Evolutionary conservation across 2,797 vertebrate species (phyloP).

Genomic region (Enteromius viviparus): DNA sequence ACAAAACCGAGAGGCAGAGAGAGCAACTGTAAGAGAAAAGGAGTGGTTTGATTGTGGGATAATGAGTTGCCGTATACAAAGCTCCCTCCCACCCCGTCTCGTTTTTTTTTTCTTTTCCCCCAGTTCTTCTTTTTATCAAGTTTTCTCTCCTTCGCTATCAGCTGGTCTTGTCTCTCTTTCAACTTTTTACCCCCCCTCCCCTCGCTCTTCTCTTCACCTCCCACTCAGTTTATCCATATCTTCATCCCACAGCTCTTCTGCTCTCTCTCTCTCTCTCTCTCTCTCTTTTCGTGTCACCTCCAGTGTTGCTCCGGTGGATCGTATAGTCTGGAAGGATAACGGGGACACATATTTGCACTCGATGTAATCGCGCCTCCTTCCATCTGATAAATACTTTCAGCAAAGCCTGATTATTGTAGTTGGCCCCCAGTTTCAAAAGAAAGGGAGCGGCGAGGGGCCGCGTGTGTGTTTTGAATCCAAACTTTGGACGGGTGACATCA

Average conservation of each 20-base stretch:
- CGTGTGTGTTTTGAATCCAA: slow-evolving; percentile 73
- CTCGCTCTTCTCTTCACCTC: slow-evolving; percentile 36
- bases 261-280: slow-evolving; percentile 39
- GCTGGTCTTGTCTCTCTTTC: slow-evolving; percentile 60
- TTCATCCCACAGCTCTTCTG: slow-evolving; percentile 31
- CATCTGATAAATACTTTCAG: slow-evolving; percentile 74
- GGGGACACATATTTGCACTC: slow-evolving; percentile 76
- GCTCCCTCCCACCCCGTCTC: slow-evolving; percentile 34
- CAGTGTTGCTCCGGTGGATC: slow-evolving; percentile 70
- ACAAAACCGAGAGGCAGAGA: slow-evolving; percentile 60
- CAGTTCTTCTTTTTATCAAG: slow-evolving; percentile 44
- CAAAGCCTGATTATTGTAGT: slow-evolving; percentile 74
- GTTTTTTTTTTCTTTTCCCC: slow-evolving; percentile 25
- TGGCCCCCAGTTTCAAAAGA: slow-evolving; percentile 72
- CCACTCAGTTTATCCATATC: slow-evolving; percentile 40
- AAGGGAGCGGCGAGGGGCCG: slow-evolving; percentile 39
- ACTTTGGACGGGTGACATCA: slow-evolving; percentile 74
- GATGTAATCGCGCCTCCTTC: slow-evolving; percentile 74
- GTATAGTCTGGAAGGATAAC: slow-evolving; percentile 72
- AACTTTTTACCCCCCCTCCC: slow-evolving; percentile 41
- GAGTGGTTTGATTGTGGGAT: slow-evolving; percentile 58
- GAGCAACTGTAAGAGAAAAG: slow-evolving; percentile 50
- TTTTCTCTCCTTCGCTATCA: slow-evolving; percentile 57
- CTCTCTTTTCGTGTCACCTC: slow-evolving; percentile 59
- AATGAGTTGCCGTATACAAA: slow-evolving; percentile 58